Conservation (phyloP, 1,140 invertebrate genomes). For the Ips typographus region DNA sequence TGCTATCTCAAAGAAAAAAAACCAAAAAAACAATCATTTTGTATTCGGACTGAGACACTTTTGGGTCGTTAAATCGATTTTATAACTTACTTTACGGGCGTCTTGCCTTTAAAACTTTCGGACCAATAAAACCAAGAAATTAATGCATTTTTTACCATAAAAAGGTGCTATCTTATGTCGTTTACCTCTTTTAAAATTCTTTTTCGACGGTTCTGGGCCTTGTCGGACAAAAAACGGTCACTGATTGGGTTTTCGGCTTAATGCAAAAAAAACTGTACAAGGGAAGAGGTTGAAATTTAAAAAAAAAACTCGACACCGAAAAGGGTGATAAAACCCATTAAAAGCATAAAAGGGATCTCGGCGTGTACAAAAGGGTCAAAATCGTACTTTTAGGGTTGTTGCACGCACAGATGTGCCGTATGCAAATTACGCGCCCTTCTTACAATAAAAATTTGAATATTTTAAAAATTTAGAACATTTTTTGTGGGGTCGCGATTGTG, state of each 20-base stretch:
- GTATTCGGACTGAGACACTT: conserved; percentile 36
- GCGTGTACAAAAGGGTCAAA: conserved; percentile 24
- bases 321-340: conserved; percentile 37
- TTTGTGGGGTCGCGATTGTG: background rate
- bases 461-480: conserved; percentile 24
- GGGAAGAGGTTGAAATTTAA: conserved; percentile 25
- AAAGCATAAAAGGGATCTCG: conserved; percentile 30
- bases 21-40: conserved; percentile 28
- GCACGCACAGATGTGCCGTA: conserved; percentile 33
- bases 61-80: conserved; percentile 36
- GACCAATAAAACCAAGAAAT: conserved; percentile 36
- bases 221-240: conserved; percentile 25
- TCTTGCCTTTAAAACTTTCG: conserved; percentile 22
- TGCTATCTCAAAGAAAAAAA: conserved; percentile 18
- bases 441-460: conserved; percentile 37
- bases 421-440: conserved; percentile 32
- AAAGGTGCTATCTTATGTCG: conserved; percentile 36
- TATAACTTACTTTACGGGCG: conserved; percentile 37
- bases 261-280: no score
- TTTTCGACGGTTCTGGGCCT: conserved; percentile 27
- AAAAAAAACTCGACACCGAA: conserved; percentile 18
- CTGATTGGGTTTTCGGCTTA: no score
- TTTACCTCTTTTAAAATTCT: conserved; percentile 37
- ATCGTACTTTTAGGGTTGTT: conserved; percentile 34
- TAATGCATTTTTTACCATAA: conserved; percentile 38